These are phyloP conservation scores for Acromyrmex echinatior DNA, from an alignment of 1,140 invertebrate genomes.

Conservation along the genomic window DNA sequence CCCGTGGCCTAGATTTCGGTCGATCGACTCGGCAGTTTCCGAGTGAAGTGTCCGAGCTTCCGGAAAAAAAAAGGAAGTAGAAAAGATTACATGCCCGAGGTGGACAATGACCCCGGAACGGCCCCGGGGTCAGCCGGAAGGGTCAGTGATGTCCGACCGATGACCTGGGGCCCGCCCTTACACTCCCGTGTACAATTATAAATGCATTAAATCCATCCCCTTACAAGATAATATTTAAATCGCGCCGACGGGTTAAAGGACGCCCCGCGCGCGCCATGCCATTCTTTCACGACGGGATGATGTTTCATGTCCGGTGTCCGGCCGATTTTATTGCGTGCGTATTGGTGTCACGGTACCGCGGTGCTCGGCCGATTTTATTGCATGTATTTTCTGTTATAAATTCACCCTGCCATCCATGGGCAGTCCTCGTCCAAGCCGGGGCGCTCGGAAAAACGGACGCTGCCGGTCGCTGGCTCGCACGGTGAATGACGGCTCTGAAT, in stretches of 20 bases:
- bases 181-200: constrained; percentile 83
- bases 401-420: constrained; percentile 64
- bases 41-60: constrained; percentile 69
- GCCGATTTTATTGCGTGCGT: constrained; percentile 70
- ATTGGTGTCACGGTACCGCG: constrained; percentile 61
- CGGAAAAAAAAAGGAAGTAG: neutral
- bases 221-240: constrained; percentile 85
- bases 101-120: constrained; percentile 72
- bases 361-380: constrained; percentile 79
- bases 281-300: constrained; percentile 41
- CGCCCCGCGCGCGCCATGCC: constrained; percentile 26
- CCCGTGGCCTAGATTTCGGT: constrained; percentile 79
- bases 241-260: constrained; percentile 71
- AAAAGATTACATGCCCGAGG: constrained; percentile 70
- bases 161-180: constrained; percentile 81
- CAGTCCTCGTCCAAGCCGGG: constrained; percentile 8
- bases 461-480: neutral
- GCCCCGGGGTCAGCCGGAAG: constrained; percentile 76
- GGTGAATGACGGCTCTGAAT: neutral
- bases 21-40: constrained; percentile 75
- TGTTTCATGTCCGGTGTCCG: constrained; percentile 33
- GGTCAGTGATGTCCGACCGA: constrained; percentile 85
- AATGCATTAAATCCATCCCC: constrained; percentile 84
- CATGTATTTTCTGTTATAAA: constrained; percentile 85
- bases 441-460: constrained; percentile 47